Conservation (phyloP, 1,140 invertebrate species). For the Brachionus manjavacas region DNA sequence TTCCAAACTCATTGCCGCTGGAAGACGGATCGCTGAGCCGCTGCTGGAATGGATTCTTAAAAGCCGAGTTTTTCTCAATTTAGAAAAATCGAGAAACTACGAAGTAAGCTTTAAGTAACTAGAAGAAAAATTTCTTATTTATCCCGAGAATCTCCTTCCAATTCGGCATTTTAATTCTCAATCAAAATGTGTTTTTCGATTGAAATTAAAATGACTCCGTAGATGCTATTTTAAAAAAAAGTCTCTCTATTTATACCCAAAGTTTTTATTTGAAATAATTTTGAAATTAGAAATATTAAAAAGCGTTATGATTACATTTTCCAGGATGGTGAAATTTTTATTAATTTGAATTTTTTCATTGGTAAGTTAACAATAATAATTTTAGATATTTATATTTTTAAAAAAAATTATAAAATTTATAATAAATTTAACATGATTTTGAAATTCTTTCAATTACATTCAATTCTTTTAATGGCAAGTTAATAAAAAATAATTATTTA, state of each 20-base stretch:
- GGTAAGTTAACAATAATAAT: too few relatives aligned
- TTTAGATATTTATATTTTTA: too few relatives aligned
- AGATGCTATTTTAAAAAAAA: neutral
- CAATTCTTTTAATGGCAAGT: too few relatives aligned
- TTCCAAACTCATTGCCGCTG: neutral
- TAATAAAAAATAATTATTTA: too few relatives aligned
- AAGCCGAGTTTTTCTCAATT: slow-evolving; percentile 14
- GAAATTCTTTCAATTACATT: too few relatives aligned
- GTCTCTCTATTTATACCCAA: neutral
- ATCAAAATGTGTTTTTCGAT: neutral
- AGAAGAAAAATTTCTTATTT: neutral
- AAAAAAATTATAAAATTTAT: too few relatives aligned
- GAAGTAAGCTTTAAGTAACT: neutral
- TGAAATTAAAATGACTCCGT: neutral
- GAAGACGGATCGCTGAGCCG: neutral
- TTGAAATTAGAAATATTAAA: neutral
- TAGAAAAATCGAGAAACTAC: slow-evolving; percentile 21
- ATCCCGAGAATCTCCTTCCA: slow-evolving; percentile 3
- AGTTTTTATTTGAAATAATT: neutral
- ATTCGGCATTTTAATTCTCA: neutral
- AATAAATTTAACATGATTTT: too few relatives aligned
- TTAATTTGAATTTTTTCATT: too few relatives aligned
- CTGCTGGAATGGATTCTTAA: neutral
- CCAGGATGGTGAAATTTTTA: too few relatives aligned
- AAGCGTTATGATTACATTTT: too few relatives aligned